Conservation (phyloP, 2,797 vertebrate genomes). For the Scomberomorus guttatus region DNA sequence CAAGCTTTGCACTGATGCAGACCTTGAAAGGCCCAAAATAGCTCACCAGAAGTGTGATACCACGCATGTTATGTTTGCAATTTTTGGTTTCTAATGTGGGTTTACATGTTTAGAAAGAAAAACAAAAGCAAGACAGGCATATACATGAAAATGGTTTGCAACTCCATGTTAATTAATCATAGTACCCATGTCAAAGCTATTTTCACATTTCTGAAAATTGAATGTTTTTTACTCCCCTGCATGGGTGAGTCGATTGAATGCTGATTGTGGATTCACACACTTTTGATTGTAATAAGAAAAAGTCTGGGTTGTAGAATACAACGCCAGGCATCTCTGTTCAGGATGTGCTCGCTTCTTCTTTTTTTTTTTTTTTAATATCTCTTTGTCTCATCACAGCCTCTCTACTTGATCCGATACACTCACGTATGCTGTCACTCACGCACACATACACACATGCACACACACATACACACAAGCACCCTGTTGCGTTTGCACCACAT, state of each 20-base stretch:
- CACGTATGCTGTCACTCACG: conserved; percentile 8
- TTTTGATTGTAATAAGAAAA: conserved; percentile 58
- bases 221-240: conserved; percentile 35
- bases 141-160: conserved; percentile 58
- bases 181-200: conserved; percentile 67
- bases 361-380: conserved; percentile 30
- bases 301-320: conserved; percentile 19
- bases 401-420: conserved; percentile 17
- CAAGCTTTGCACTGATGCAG: conserved; percentile 65
- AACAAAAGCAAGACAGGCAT: conserved; percentile 45
- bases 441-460: conserved; percentile 6
- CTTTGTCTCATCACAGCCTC: conserved; percentile 30
- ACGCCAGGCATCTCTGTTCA: conserved; percentile 36
- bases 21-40: conserved; percentile 45
- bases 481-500: conserved; percentile 48
- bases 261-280: conserved; percentile 69
- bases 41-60: conserved; percentile 51
- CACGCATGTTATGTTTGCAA: conserved; percentile 46
- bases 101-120: conserved; percentile 54
- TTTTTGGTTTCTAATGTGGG: conserved; percentile 63
- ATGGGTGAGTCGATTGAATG: conserved; percentile 40
- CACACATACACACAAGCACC: not conserved
- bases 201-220: conserved; percentile 75
- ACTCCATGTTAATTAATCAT: conserved; percentile 52
- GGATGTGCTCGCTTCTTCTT: conserved; percentile 17